phyloP scores from a whole-genome alignment of 2,888 invertebrate genomes.

The Lamproptera curius region DNA sequence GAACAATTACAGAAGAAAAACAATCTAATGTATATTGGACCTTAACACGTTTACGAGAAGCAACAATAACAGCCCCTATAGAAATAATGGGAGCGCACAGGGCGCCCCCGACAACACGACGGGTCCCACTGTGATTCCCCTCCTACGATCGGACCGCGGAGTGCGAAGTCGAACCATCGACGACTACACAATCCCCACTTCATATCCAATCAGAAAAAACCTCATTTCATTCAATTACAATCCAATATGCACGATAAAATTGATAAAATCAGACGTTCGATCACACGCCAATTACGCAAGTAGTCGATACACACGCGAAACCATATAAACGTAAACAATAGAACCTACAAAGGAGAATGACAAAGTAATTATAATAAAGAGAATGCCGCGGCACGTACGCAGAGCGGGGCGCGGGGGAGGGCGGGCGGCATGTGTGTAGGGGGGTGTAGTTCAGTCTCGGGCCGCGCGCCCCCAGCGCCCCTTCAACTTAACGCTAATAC shows the following conservation, averaged over 20 bases:
- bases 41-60: slow-evolving; percentile 51
- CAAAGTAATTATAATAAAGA: slow-evolving; percentile 39
- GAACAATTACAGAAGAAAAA: slow-evolving; percentile 42
- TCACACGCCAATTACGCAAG: slow-evolving; percentile 66
- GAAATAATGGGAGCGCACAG: slow-evolving; percentile 27
- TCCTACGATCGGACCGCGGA: slow-evolving; percentile 16
- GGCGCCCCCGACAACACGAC: slow-evolving; percentile 19
- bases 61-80: slow-evolving; percentile 56
- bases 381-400: slow-evolving; percentile 38
- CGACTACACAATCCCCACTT: slow-evolving; percentile 5
- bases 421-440: slow-evolving; percentile 45
- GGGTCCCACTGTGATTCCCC: slow-evolving; percentile 22
- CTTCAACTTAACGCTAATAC: slow-evolving; percentile 63
- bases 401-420: slow-evolving; percentile 49
- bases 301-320: slow-evolving; percentile 67
- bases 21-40: slow-evolving; percentile 49
- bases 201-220: background rate
- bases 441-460: slow-evolving; percentile 73
- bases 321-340: slow-evolving; percentile 58
- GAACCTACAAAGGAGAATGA: slow-evolving; percentile 68
- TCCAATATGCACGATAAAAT: background rate
- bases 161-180: slow-evolving; percentile 10
- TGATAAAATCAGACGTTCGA: slow-evolving; percentile 29
- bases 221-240: background rate
- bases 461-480: slow-evolving; percentile 58